Evolutionary conservation across 2,888 invertebrate species (phyloP).

Genomic region (Hermaeophaga mercurialis): DNA sequence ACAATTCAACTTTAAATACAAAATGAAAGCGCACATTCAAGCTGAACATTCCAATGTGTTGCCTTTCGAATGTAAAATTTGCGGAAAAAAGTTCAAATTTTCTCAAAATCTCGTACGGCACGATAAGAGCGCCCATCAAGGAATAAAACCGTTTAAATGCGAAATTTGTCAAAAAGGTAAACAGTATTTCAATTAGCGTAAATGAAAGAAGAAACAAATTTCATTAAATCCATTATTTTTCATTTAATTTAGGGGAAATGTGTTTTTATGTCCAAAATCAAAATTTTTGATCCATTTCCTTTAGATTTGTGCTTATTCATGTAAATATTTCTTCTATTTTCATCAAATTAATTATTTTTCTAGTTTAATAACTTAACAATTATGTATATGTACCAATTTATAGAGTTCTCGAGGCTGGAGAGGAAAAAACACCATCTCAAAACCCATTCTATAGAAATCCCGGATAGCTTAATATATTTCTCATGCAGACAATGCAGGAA

Average conservation of each 20-base stretch:
- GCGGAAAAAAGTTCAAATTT: conserved; percentile 35
- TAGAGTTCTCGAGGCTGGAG: conserved; percentile 29
- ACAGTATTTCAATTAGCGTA: too few relatives aligned
- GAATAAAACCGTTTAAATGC: conserved; percentile 41
- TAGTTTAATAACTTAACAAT: too few relatives aligned
- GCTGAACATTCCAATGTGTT: conserved; percentile 26
- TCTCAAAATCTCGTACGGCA: conserved; percentile 32
- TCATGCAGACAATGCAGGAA: conserved; percentile 22
- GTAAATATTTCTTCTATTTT: too few relatives aligned
- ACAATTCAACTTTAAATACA: conserved; percentile 23
- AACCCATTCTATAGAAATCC: conserved; percentile 21
- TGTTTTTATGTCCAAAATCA: too few relatives aligned
- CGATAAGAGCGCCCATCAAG: conserved; percentile 35
- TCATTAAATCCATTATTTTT: too few relatives aligned
- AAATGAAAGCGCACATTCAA: conserved; percentile 28
- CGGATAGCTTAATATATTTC: conserved; percentile 16
- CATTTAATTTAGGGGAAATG: too few relatives aligned
- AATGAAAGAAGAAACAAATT: too few relatives aligned
- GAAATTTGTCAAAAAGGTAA: conserved; percentile 43
- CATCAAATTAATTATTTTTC: too few relatives aligned
- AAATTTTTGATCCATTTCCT: too few relatives aligned
- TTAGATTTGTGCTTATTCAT: too few relatives aligned
- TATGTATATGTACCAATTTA: too few relatives aligned
- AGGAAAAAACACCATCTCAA: conserved; percentile 20
- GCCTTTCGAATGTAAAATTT: conserved; percentile 32